These are phyloP conservation scores for Gavia stellata DNA, from an alignment of 2,113 vertebrate species.

Conservation along the genomic window DNA sequence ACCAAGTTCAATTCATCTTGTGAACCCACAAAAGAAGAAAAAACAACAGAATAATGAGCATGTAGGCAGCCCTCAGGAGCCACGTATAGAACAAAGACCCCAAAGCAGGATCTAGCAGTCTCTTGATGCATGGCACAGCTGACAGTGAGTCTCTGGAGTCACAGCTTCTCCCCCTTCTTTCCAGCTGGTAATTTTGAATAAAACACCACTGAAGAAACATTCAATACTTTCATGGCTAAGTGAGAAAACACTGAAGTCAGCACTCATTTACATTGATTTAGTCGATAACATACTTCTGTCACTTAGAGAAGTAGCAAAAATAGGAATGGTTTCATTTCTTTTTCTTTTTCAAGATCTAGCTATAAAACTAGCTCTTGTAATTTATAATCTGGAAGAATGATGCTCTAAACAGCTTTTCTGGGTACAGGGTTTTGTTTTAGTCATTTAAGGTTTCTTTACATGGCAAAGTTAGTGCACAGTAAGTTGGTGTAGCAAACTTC, in stretches of 20 bases:
- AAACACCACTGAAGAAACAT: neutral
- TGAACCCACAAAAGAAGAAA: neutral
- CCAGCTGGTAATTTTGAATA: conserved; percentile 25
- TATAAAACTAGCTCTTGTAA: neutral
- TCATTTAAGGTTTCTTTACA: neutral
- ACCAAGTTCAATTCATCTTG: neutral
- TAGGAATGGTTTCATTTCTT: neutral
- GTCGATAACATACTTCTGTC: neutral
- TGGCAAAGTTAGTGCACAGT: neutral
- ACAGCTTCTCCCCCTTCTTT: neutral
- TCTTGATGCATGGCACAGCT: neutral
- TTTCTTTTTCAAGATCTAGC: neutral
- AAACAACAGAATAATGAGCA: neutral
- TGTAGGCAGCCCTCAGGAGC: neutral
- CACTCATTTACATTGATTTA: conserved; percentile 17
- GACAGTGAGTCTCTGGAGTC: neutral
- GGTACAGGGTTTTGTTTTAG: neutral
- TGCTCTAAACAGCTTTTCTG: neutral
- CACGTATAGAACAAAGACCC: neutral
- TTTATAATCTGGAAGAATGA: neutral
- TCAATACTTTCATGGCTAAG: neutral
- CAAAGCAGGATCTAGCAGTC: neutral
- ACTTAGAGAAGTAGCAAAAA: neutral
- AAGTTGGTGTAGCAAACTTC: neutral
- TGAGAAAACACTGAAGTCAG: conserved; percentile 1